A percentile compares a stretch with the other conserved stretches of the same genome.
Evolutionary conservation across 2,113 vertebrate genomes (phyloP).

Genomic region (Conger conger): DNA sequence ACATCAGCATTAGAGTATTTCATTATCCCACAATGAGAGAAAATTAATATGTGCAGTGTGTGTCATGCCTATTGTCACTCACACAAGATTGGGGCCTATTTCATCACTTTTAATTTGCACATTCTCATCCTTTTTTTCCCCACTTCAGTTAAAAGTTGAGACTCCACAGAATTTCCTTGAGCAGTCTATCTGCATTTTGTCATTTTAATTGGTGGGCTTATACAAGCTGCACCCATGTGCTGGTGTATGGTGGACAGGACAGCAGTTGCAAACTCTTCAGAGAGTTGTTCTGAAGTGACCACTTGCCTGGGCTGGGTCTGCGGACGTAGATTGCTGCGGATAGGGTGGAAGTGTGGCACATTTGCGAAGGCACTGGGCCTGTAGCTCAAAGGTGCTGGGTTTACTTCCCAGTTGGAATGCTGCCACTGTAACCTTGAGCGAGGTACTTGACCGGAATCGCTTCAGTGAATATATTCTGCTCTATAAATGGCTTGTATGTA

Average conservation of each 20-base stretch:
- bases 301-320: too few species aligned
- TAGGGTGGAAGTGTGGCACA: too few species aligned
- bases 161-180: neutral
- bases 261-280: neutral
- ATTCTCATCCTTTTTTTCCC: neutral
- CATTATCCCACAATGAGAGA: neutral
- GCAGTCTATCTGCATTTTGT: neutral
- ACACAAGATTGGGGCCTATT: neutral
- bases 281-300: neutral
- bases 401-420: too few species aligned
- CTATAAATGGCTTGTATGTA: too few species aligned
- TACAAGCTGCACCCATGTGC: neutral
- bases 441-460: too few species aligned
- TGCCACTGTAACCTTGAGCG: too few species aligned
- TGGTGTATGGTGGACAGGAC: neutral
- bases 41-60: neutral
- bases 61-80: neutral
- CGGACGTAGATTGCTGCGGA: too few species aligned
- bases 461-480: too few species aligned
- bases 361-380: too few species aligned
- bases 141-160: neutral
- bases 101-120: neutral
- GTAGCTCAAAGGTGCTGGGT: too few species aligned
- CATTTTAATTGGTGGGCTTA: neutral
- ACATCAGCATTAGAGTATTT: neutral